Base-by-base conservation (phyloP, 2,888 invertebrate species). In the Tuberolachnus salignus region DNA sequence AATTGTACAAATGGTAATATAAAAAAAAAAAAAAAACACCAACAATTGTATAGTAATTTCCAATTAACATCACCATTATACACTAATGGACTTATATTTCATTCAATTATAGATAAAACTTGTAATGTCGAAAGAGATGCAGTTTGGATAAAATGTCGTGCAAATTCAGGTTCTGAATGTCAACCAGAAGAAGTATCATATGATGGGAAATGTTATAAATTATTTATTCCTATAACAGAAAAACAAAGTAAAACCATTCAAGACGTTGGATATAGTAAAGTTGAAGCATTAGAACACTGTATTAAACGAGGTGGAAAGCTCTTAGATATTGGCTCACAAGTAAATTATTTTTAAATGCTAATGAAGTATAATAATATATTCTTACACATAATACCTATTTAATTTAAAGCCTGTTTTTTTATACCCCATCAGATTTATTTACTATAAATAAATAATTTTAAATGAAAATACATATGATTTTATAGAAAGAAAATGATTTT, bases 401-500 rank as follows among this genome's bases (percentile, higher is more conserved):
- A 46, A 51, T 19, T 49, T 14, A 4, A 63, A 3, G 19, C 63
- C 19, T 73, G n/a, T n/a, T 46, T 46, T n/a, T 74, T 64, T 53
- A 49, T 34, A 42, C 19, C n/a, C n/a, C 19, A 53, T 26, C 3
- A 19, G 9, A 53, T 34, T 3, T 53, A 42, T 51, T 72, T 51
- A n/a, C 11, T 44, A 4, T 49, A 3, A 26, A 6, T 16, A 19
- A 1, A 8, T 51, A n/a, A 6, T n/a, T 51, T 14, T 57, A 49
- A 42, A 23, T 49, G 9, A 11, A 63, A 2, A 16, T 34, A 26
- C 44, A 72, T 49, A 61, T 16, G 16, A 53, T 42, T 67, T 82
- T n/a, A 34, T 86, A 88, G 84, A 84, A 84, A 51, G 89, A 89
- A 83, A 89, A 87, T 83, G 86, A 89, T 83, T 89, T 89, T 82